A percentile compares a stretch with the other conserved stretches of the same genome.
phyloP scores from a whole-genome alignment of 1,140 invertebrate genomes.

The Drosophila sp. region DNA sequence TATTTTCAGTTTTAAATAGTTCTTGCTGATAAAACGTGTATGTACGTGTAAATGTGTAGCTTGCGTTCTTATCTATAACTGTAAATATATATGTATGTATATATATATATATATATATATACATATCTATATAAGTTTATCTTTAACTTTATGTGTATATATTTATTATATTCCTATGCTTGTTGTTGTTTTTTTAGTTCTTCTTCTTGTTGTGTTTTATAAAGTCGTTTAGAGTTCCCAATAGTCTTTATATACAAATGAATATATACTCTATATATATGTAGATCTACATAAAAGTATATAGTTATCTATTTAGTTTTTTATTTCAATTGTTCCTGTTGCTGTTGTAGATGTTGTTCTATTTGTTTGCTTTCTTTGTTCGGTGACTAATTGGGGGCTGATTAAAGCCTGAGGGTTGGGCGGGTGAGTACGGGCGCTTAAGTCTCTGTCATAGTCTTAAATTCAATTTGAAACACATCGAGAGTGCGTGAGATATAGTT shows the following conservation, averaged over 20 bases:
- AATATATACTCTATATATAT: slow-evolving; percentile 2
- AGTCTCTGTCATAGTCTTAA: slow-evolving; percentile 40
- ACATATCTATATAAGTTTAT: slow-evolving; percentile 5
- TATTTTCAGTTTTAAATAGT: not conserved
- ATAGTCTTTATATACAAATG: slow-evolving; percentile 28
- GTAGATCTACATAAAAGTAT: slow-evolving; percentile 6
- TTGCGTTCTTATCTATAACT: slow-evolving; percentile 1
- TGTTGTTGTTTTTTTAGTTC: slow-evolving; percentile 9
- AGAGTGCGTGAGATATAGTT: slow-evolving; percentile 6
- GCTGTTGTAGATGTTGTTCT: too few species aligned
- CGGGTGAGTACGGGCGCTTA: slow-evolving; percentile 48
- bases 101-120: slow-evolving; percentile 15
- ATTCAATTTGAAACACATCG: slow-evolving; percentile 47
- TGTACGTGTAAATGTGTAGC: slow-evolving; percentile 14
- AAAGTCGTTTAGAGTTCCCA: slow-evolving; percentile 35
- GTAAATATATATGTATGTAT: slow-evolving; percentile 2
- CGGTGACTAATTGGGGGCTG: slow-evolving; percentile 5
- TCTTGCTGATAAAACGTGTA: slow-evolving; percentile 6
- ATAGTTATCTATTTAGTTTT: slow-evolving; percentile 4
- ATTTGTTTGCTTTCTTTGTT: too few species aligned
- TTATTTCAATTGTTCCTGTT: slow-evolving; percentile 3
- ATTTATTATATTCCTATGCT: slow-evolving; percentile 22
- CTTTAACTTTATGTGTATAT: not conserved
- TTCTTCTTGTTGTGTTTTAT: slow-evolving; percentile 14
- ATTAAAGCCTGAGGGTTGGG: slow-evolving; percentile 33